Percentiles rank a stretch among this genome's conserved stretches.
Conservation (phyloP, 2,113 vertebrate species). For the Calidris pygmaea region DNA sequence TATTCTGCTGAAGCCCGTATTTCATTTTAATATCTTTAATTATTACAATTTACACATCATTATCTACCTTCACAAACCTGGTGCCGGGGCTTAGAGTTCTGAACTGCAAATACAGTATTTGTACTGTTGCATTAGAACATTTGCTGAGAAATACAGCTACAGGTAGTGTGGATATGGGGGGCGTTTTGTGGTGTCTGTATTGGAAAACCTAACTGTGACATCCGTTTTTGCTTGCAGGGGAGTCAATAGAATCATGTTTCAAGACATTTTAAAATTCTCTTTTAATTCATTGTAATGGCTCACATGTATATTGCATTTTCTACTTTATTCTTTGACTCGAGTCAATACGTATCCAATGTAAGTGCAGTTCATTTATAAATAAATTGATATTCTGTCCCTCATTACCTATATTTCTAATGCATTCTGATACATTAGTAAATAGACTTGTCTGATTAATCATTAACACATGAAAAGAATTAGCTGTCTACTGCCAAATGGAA, state of each 20-base stretch:
- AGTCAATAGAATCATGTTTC: constrained; percentile 76
- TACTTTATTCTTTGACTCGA: constrained; percentile 93
- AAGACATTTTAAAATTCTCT: constrained; percentile 76
- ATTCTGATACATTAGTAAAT: constrained; percentile 93
- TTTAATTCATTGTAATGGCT: constrained; percentile 78
- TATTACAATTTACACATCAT: not conserved
- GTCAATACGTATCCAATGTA: constrained; percentile 95
- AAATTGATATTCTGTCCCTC: constrained; percentile 99
- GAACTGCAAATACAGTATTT: not conserved
- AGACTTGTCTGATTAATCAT: constrained; percentile 91
- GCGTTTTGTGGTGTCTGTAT: constrained; percentile 56
- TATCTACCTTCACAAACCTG: not conserved
- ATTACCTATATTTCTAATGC: constrained; percentile 99
- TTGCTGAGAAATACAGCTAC: constrained; percentile 7
- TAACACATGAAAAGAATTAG: constrained; percentile 87
- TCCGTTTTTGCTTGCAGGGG: constrained; percentile 48
- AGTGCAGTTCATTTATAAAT: constrained; percentile 99
- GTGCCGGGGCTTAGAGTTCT: not conserved
- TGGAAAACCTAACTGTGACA: constrained; percentile 62
- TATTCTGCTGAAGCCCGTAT: not conserved
- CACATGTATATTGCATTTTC: constrained; percentile 91
- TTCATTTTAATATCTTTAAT: not conserved
- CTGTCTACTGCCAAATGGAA: constrained; percentile 92
- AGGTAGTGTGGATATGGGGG: not conserved
- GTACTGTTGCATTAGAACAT: not conserved